Base-by-base conservation (phyloP, 1,140 invertebrate genomes). In the Lanistes nyassanus region DNA sequence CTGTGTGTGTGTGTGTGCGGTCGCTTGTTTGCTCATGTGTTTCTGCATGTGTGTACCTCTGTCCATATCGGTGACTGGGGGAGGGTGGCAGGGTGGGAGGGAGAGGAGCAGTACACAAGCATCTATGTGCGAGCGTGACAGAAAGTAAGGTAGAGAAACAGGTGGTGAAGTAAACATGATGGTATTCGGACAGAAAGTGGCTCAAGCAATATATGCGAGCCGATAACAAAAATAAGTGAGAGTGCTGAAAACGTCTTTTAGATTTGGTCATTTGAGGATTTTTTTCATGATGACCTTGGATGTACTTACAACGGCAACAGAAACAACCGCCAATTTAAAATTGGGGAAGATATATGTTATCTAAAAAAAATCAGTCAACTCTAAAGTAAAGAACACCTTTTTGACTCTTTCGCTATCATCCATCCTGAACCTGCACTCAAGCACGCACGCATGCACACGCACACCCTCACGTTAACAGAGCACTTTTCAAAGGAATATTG, bases 1-100 rank as follows among this genome's bases (percentile, higher is more conserved):
- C 23, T 60, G 56, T 60, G 56, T 60, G 56, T 60, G 56, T 60
- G 56, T 60, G 56, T 60, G 56, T 60, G 21, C 31, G 56, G n/a
- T 23, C 31, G 56, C 31, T 23, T 60, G 56, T 60, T 9, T 60
- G 9, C 7, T n/a, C 23, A 23, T 60, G 56, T 60, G 56, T 60
- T 23, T 60, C 23, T 60, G 56, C 31, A 29, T 60, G 56, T 60
- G 56, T 60, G 56, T 60, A 29, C 31, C n/a, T 55, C 19, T 55
- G 53, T 55, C 19, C n/a, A n/a, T 55, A n/a, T n/a, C n/a, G 53
- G 53, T 21, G n/a, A 21, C 19, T 55, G 19, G n/a, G n/a, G 19
- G n/a, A n/a, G n/a, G n/a, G 53, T 7, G 29, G 23, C 21, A 36
- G 1, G 29, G 29, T 29, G n/a, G 29, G 60, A 34, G 60, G 37